Base-by-base conservation (phyloP, 2,888 invertebrate genomes). In the Drosophila stalkeri region DNA sequence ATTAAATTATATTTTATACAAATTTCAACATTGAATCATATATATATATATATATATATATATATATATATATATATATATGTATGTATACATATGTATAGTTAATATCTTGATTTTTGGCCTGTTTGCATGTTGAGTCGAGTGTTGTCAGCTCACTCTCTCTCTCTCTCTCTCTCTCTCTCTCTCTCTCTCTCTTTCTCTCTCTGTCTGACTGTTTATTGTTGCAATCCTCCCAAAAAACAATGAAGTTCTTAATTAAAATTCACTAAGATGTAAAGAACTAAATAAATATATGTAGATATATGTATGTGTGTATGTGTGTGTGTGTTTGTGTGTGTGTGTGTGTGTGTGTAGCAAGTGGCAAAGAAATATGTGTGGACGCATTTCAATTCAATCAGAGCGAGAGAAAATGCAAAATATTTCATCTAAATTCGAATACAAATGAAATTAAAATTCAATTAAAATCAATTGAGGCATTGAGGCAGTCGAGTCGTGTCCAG, bases 211-310 rank as follows among this genome's bases (percentile, higher is more conserved):
- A 4, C 18, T 63, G 63, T 64, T 65, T 80, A 72, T 80, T 80
- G 55, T 63, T 56, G 37, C 41, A 59, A 59, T 43, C 56, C 63
- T 52, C 60, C 27, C 27, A 5, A 57, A 56, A 69, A 57, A 61
- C 82, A 85, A 82, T 77, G 80, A 74, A 70, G 68, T 62, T 81
- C 84, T 83, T 84, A 86, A 84, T 86, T 89, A 78, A 86, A 84
- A 86, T 73, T 78, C 82, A 81, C 62, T 68, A 72, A 81, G 70
- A 64, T 76, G 72, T 63, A 76, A 64, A 68, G 67, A 62, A 64
- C 64, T 72, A 60, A 70, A 60, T 55, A 62, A 74, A 75, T 47
- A 68, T 23, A 55, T 12, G 59, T 37, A 47, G 55, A 18, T 20
- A 14, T 23, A 55, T 12, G 59, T 37, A 43, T 64, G 14, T 16